These are phyloP conservation scores for Chaetorhynchus papuensis DNA, from an alignment of 2,113 vertebrate species.

Conservation along the genomic window DNA sequence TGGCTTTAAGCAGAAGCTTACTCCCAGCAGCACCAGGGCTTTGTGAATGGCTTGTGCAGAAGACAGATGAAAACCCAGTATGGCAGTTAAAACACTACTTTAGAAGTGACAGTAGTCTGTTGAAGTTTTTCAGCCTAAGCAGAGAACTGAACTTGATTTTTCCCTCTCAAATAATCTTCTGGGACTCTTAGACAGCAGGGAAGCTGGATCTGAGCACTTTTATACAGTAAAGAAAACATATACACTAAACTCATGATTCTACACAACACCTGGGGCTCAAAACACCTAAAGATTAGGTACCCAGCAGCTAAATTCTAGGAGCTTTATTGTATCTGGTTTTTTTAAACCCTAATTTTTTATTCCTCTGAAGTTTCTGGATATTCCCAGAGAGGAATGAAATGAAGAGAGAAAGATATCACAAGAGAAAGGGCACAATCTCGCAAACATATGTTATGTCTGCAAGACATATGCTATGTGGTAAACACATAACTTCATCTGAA, in stretches of 20 bases:
- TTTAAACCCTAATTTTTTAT: neutral
- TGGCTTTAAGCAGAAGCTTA: neutral
- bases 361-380: neutral
- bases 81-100: neutral
- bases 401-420: neutral
- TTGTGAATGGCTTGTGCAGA: neutral
- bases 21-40: neutral
- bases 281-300: neutral
- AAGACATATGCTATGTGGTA: neutral
- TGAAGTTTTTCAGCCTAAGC: neutral
- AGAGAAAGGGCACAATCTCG: neutral
- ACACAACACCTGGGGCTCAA: neutral
- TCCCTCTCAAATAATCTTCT: neutral
- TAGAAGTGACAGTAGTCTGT: neutral
- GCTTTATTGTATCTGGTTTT: neutral
- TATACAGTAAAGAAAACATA: neutral
- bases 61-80: neutral
- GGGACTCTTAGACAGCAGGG: neutral
- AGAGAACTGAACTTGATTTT: neutral
- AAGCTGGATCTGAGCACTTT: neutral
- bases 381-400: neutral
- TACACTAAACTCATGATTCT: rapidly evolving
- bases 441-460: neutral
- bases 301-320: neutral
- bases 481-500: neutral